These are phyloP conservation scores for Melanargia galathea DNA, from an alignment of 2,888 invertebrate species.

Conservation along the genomic window DNA sequence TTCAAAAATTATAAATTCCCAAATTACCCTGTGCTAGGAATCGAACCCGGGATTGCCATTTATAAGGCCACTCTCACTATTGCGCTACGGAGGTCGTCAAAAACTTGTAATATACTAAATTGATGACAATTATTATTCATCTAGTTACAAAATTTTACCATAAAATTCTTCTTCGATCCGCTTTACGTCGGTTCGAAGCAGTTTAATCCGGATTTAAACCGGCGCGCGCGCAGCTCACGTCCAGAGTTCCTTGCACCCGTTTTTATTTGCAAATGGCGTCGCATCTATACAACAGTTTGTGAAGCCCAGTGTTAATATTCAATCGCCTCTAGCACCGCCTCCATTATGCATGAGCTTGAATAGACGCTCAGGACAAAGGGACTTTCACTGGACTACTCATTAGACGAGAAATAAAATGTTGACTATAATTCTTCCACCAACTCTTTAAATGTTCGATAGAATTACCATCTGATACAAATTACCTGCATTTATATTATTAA, in stretches of 20 bases:
- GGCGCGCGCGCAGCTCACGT: slow-evolving; percentile 39
- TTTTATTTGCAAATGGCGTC: slow-evolving; percentile 44
- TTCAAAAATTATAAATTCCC: too few relatives aligned
- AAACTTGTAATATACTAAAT: too few relatives aligned
- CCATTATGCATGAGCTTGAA: slow-evolving; percentile 39
- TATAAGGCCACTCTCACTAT: too few relatives aligned
- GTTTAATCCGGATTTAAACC: slow-evolving; percentile 31
- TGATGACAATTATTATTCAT: too few relatives aligned
- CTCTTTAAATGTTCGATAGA: background rate
- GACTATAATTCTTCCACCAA: background rate
- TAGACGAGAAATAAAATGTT: slow-evolving; percentile 25
- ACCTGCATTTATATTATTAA: too few relatives aligned
- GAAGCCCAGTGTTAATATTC: slow-evolving; percentile 42
- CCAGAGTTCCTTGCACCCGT: slow-evolving; percentile 44
- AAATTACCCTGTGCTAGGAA: too few relatives aligned
- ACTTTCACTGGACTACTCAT: slow-evolving; percentile 30
- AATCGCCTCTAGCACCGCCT: slow-evolving; percentile 37
- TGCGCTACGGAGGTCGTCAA: too few relatives aligned
- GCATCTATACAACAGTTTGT: slow-evolving; percentile 27
- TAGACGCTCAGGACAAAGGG: slow-evolving; percentile 21
- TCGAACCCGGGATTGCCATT: too few relatives aligned
- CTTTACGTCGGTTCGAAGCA: slow-evolving; percentile 22
- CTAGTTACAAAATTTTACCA: background rate
- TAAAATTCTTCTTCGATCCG: slow-evolving; percentile 16
- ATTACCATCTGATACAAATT: background rate